phyloP scores from a whole-genome alignment of 1,140 invertebrate genomes.

The Pseudomyrmex sp. region DNA sequence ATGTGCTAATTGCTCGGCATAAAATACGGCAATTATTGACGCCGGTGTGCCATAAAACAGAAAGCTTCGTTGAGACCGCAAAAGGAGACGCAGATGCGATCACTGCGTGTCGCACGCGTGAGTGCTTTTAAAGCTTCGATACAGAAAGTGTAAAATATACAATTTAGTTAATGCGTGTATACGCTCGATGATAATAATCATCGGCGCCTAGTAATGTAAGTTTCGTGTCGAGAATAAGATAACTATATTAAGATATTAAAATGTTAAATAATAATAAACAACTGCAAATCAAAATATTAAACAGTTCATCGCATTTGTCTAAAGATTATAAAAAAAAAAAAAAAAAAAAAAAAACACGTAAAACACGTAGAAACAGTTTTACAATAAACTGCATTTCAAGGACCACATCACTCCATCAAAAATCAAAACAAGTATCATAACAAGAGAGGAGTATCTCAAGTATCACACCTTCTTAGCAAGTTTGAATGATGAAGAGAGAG shows the following conservation, averaged over 20 bases:
- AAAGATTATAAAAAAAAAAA: not conserved
- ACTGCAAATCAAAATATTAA: not conserved
- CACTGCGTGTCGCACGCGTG: not conserved
- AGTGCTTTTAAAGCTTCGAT: slow-evolving; percentile 6
- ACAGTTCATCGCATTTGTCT: not conserved
- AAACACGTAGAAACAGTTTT: slow-evolving; percentile 16
- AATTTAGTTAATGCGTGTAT: too few species aligned
- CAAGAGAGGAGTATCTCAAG: slow-evolving; percentile 10
- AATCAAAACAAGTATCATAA: slow-evolving; percentile 33
- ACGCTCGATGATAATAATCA: not conserved
- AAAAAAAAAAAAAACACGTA: not conserved
- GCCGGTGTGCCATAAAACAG: slow-evolving; percentile 15
- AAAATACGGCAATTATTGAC: slow-evolving; percentile 54
- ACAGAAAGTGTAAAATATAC: not conserved
- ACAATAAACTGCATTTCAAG: slow-evolving; percentile 29
- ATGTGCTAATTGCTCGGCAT: slow-evolving; percentile 45
- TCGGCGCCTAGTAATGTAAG: not conserved
- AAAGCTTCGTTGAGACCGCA: slow-evolving; percentile 10
- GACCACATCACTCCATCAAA: slow-evolving; percentile 35
- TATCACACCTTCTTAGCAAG: slow-evolving; percentile 22
- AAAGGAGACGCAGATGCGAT: slow-evolving; percentile 4
- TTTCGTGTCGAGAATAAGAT: not conserved
- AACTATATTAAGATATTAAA: slow-evolving; percentile 22
- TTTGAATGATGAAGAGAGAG: slow-evolving; percentile 1
- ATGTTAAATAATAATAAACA: not conserved